Conservation (phyloP, 2,888 invertebrate genomes). For the Argyra leucocephala region DNA sequence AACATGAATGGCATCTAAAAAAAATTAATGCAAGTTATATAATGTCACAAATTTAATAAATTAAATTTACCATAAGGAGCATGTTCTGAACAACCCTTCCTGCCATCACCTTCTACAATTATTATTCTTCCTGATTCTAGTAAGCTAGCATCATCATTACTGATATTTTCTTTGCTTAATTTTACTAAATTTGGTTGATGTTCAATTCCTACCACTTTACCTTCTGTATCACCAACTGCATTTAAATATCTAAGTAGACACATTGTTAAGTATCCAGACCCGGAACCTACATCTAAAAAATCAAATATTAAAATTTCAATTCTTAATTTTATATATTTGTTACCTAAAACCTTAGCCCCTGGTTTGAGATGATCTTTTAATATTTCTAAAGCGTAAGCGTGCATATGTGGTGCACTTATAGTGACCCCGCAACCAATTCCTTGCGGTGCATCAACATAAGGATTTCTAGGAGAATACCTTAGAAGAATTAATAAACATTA, state of each 20-base stretch:
- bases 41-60: background rate
- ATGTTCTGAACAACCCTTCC: slow-evolving; percentile 61
- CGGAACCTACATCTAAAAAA: slow-evolving; percentile 81
- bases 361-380: slow-evolving; percentile 66
- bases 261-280: slow-evolving; percentile 85
- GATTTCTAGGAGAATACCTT: slow-evolving; percentile 58
- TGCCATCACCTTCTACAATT: slow-evolving; percentile 72
- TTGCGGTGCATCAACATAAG: slow-evolving; percentile 86
- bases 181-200: slow-evolving; percentile 77
- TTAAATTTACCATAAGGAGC: slow-evolving; percentile 57
- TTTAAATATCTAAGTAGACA: slow-evolving; percentile 79
- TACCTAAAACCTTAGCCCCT: slow-evolving; percentile 57
- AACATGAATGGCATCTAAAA: slow-evolving; percentile 73
- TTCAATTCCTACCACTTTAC: slow-evolving; percentile 74
- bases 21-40: background rate
- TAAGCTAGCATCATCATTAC: slow-evolving; percentile 59
- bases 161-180: slow-evolving; percentile 66
- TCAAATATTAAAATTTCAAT: background rate
- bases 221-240: slow-evolving; percentile 43
- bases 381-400: slow-evolving; percentile 82
- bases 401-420: slow-evolving; percentile 95
- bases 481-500: slow-evolving; percentile 9
- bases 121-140: slow-evolving; percentile 48
- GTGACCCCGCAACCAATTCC: slow-evolving; percentile 91
- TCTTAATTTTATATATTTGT: background rate